Percentiles rank a stretch among this genome's conserved stretches.
Evolutionary conservation across 1,140 invertebrate species (phyloP).

Genomic region (Leptinotarsa texana): DNA sequence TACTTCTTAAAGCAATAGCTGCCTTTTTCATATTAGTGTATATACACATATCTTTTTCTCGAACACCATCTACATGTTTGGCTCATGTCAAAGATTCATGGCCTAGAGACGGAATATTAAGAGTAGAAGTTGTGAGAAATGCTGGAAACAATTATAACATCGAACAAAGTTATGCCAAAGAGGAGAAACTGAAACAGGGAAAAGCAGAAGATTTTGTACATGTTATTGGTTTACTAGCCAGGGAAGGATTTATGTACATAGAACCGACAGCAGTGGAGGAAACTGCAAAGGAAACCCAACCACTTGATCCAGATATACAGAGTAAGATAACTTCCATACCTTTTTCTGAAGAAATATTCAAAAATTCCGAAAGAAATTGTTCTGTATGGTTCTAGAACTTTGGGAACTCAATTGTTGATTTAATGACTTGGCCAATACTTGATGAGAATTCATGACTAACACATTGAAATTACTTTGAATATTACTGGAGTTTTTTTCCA

Average conservation of each 20-base stretch:
- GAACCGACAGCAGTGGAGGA: constrained; percentile 68
- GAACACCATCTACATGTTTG: constrained; percentile 91
- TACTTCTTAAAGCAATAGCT: constrained; percentile 85
- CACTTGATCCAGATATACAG: constrained; percentile 37
- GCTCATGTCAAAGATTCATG: constrained; percentile 87
- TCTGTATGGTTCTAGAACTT: no score
- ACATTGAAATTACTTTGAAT: no score
- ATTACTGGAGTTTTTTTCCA: no score
- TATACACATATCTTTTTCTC: constrained; percentile 92
- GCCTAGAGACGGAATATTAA: constrained; percentile 93
- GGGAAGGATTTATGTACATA: constrained; percentile 74
- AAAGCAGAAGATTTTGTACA: constrained; percentile 67
- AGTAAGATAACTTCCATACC: background rate
- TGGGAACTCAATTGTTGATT: no score
- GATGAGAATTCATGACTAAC: no score
- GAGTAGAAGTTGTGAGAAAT: constrained; percentile 92
- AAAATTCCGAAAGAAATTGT: no score
- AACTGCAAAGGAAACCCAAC: constrained; percentile 49
- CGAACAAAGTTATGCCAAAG: constrained; percentile 81
- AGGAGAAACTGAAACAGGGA: constrained; percentile 71
- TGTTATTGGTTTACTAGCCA: constrained; percentile 68
- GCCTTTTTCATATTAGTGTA: constrained; percentile 92
- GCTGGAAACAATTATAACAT: constrained; percentile 71
- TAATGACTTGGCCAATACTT: no score
- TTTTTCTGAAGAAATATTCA: no score